Conservation (phyloP, 2,113 vertebrate species). For the Aphelocoma coerulescens region DNA sequence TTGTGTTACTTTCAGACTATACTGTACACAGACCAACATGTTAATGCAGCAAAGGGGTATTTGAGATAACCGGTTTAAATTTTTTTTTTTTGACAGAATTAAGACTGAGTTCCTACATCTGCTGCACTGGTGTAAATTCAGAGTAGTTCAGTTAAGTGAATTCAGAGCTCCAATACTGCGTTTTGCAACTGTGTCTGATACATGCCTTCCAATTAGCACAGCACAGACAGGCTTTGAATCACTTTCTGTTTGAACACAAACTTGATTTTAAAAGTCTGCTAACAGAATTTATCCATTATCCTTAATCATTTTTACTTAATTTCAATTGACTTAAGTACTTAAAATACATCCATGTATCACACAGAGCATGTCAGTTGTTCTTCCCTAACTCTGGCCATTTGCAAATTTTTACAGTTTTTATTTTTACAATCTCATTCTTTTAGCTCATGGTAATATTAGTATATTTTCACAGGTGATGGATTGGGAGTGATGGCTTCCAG, state of each 20-base stretch:
- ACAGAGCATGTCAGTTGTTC: neutral
- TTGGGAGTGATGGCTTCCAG: neutral
- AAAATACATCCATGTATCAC: neutral
- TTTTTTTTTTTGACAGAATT: neutral
- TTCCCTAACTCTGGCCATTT: neutral
- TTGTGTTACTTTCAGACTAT: neutral
- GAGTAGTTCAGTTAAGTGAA: neutral
- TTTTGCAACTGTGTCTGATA: neutral
- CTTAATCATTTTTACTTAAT: neutral
- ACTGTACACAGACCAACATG: accelerated
- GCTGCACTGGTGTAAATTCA: neutral
- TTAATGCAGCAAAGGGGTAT: neutral
- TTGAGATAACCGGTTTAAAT: neutral
- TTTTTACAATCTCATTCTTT: neutral
- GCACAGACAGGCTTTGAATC: neutral
- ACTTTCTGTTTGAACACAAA: neutral
- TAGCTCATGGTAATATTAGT: neutral
- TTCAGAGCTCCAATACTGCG: neutral
- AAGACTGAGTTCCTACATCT: neutral
- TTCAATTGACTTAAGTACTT: neutral
- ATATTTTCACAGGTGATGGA: neutral
- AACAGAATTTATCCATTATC: neutral
- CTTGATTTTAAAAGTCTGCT: neutral
- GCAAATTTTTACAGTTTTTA: neutral
- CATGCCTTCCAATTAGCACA: neutral